Conservation (phyloP, 2,113 vertebrate species). For the Phodopus roborovskii region DNA sequence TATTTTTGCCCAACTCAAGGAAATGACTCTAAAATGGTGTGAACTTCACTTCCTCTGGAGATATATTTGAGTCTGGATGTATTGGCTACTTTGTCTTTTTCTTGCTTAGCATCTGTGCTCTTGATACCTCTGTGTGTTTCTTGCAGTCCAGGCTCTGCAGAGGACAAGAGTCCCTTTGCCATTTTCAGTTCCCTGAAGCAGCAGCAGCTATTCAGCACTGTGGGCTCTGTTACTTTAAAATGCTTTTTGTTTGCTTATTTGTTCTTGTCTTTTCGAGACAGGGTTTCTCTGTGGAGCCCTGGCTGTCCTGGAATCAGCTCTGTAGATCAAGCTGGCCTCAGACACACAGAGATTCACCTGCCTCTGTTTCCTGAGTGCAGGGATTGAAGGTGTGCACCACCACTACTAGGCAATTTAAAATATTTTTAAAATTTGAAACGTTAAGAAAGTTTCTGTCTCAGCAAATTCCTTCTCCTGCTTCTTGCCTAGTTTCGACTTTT, state of each 20-base stretch:
- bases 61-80: background rate
- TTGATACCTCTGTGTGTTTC: background rate
- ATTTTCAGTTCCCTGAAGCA: background rate
- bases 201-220: too few relatives aligned
- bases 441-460: background rate
- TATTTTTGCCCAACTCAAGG: background rate
- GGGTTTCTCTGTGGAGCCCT: background rate
- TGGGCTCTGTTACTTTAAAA: background rate
- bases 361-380: background rate
- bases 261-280: background rate
- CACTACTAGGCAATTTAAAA: background rate
- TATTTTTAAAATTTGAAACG: background rate
- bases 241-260: background rate
- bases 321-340: background rate
- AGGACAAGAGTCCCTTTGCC: background rate
- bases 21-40: background rate
- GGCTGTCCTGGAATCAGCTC: background rate
- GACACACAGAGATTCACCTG: background rate
- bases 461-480: too few relatives aligned
- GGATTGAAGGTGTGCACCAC: background rate
- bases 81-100: conserved; percentile 45
- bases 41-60: background rate
- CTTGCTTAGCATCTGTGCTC: background rate
- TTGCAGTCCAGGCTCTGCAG: background rate
- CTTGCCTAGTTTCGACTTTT: background rate